phyloP scores from a whole-genome alignment of 2,113 vertebrate genomes.

The Calidris pygmaea region DNA sequence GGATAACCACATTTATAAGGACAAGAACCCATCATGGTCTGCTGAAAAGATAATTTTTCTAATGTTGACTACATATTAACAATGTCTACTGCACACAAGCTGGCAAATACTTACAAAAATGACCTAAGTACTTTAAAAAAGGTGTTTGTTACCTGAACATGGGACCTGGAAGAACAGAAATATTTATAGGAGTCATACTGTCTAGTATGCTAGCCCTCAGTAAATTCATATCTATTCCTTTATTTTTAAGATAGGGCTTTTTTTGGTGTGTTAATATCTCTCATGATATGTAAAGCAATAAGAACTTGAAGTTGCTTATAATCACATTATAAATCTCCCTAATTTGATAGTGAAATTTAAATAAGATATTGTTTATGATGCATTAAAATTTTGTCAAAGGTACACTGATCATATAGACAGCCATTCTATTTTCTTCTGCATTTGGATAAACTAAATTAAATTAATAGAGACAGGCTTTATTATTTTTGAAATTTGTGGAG shows the following conservation, averaged over 20 bases:
- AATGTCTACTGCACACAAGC: background rate
- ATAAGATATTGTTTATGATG: background rate
- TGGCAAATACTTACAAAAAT: background rate
- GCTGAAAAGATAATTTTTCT: background rate
- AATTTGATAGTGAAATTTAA: background rate
- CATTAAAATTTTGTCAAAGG: background rate
- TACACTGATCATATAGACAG: background rate
- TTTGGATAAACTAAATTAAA: background rate
- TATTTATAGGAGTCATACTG: background rate
- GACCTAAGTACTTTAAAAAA: background rate
- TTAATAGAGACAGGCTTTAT: background rate
- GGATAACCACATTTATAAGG: background rate
- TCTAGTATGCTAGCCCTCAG: background rate
- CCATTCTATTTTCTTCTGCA: background rate
- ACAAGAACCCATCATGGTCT: accelerated
- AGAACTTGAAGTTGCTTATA: background rate
- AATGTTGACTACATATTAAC: background rate
- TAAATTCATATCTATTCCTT: background rate
- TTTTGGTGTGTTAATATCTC: background rate
- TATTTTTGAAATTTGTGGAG: background rate
- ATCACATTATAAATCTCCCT: background rate
- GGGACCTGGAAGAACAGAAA: background rate
- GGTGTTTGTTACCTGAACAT: accelerated
- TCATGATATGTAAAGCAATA: background rate
- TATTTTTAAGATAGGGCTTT: background rate